These are phyloP conservation scores for Papilio demoleus DNA, from an alignment of 2,888 invertebrate genomes.

Conservation along the genomic window DNA sequence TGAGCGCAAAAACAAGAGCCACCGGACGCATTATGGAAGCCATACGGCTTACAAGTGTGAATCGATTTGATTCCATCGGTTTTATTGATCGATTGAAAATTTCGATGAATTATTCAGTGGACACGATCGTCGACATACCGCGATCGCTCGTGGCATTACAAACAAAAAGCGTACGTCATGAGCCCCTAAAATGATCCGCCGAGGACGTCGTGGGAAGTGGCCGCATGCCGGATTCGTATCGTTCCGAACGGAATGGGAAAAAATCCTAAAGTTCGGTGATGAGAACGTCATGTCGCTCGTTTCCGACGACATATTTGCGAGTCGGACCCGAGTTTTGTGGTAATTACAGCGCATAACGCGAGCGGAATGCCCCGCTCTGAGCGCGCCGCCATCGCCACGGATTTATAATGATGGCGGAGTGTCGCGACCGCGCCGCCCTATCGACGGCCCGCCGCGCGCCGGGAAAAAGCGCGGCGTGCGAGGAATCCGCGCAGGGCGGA, in stretches of 20 bases:
- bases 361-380: slow-evolving; percentile 77
- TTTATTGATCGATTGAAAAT: slow-evolving; percentile 82
- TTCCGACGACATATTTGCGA: slow-evolving; percentile 82
- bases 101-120: slow-evolving; percentile 79
- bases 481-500: slow-evolving; percentile 69
- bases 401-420: slow-evolving; percentile 80
- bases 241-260: slow-evolving; percentile 59
- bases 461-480: slow-evolving; percentile 69
- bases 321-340: slow-evolving; percentile 79
- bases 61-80: slow-evolving; percentile 80
- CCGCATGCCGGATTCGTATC: slow-evolving; percentile 63
- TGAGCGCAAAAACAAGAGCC: slow-evolving; percentile 70
- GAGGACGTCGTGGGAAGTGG: slow-evolving; percentile 73
- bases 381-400: slow-evolving; percentile 79
- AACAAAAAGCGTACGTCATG: slow-evolving; percentile 66
- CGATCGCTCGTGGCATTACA: slow-evolving; percentile 66
- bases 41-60: slow-evolving; percentile 79
- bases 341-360: slow-evolving; percentile 82
- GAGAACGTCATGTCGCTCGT: slow-evolving; percentile 83
- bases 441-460: slow-evolving; percentile 61
- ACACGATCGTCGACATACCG: slow-evolving; percentile 79
- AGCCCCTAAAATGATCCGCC: slow-evolving; percentile 65
- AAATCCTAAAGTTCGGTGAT: slow-evolving; percentile 79
- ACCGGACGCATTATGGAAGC: slow-evolving; percentile 68
- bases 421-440: slow-evolving; percentile 69